Evolutionary conservation across 2,113 vertebrate genomes (phyloP).

Genomic region (Vicugna pacos): DNA sequence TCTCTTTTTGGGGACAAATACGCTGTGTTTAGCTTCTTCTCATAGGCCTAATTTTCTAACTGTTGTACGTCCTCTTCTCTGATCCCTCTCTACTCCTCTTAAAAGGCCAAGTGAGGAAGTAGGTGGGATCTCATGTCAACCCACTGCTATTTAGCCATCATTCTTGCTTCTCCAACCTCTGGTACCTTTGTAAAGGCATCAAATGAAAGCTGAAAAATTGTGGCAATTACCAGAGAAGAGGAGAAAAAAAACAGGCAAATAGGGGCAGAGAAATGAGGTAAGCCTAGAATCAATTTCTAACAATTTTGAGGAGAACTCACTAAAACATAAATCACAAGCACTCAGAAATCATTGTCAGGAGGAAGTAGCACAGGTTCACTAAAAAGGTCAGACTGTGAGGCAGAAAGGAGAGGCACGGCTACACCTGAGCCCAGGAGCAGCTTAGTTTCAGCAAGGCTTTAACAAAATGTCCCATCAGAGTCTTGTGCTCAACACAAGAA

Average conservation of each 20-base stretch:
- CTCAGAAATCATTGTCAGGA: not conserved
- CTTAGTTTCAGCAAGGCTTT: not conserved
- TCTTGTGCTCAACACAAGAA: not conserved
- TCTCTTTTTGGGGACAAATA: not conserved
- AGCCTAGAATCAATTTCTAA: not conserved
- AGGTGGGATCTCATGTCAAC: not conserved
- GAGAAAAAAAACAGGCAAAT: not conserved
- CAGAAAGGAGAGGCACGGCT: not conserved
- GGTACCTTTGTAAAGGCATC: not conserved
- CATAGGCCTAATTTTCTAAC: not conserved
- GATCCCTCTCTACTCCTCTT: not conserved
- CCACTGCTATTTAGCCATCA: not conserved
- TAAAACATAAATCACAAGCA: not conserved
- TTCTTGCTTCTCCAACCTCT: not conserved
- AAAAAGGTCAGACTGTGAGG: not conserved
- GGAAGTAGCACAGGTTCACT: not conserved
- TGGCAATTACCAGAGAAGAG: not conserved
- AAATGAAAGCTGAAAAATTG: not conserved
- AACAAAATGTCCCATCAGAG: not conserved
- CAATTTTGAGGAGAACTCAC: not conserved
- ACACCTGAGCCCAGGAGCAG: not conserved
- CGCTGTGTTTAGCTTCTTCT: not conserved
- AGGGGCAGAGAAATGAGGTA: not conserved
- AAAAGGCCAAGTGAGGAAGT: not conserved
- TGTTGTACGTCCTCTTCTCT: not conserved